Base-by-base conservation (phyloP, 2,888 invertebrate species). In the Hermodice carunculata region DNA sequence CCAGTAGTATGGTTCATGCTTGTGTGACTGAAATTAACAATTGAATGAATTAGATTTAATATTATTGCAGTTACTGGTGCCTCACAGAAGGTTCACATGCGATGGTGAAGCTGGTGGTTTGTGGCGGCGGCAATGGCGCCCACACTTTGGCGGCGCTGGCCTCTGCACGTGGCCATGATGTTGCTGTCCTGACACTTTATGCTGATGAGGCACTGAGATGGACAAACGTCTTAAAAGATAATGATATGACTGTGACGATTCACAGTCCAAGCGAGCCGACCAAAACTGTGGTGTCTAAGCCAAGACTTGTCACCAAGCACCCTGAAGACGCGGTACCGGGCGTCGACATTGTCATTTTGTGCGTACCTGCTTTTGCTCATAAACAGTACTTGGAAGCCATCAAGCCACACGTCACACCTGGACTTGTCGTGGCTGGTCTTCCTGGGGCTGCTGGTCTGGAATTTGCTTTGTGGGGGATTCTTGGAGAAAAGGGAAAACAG, bases 41-140 rank as follows among this genome's bases (percentile, higher is more conserved):
- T n/a, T n/a, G n/a, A n/a, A n/a, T n/a, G n/a, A n/a, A n/a, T n/a
- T n/a, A n/a, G n/a, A n/a, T n/a, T n/a, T n/a, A n/a, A n/a, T n/a
- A n/a, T n/a, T n/a, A n/a, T n/a, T n/a, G n/a, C n/a, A n/a, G n/a
- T n/a, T n/a, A n/a, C n/a, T n/a, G n/a, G n/a, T n/a, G n/a, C n/a
- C n/a, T n/a, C n/a, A n/a, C n/a, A n/a, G n/a, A n/a, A n/a, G n/a
- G n/a, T n/a, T n/a, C n/a, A n/a, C n/a, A n/a, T n/a, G n/a, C n/a
- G 19, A 59, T 59, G 56, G 57, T 64, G 53, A 60, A 51, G 46
- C 44, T 54, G 11, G 31, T 65, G 4, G 54, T 80, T 11, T 78
- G 79, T 58, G 81, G 80, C 11, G 79, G 79, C 17, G 81, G 81
- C 14, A 81, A 81, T 74, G 80, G 78, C 11, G 78, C 80, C 14